A percentile compares a stretch with the other conserved stretches of the same genome.
phyloP scores from a whole-genome alignment of 2,113 vertebrate species.

The Stercorarius parasiticus region DNA sequence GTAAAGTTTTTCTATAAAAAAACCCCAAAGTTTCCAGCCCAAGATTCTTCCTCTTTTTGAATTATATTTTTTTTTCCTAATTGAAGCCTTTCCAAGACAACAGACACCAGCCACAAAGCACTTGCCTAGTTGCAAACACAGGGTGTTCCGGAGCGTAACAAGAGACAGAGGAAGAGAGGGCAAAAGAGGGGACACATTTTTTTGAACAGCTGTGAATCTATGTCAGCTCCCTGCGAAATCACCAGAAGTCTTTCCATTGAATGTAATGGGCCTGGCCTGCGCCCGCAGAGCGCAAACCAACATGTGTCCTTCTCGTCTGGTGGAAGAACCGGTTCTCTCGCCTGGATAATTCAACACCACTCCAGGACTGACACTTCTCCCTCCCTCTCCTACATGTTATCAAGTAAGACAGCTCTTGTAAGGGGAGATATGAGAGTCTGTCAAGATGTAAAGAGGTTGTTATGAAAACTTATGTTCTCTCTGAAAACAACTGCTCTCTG shows the following conservation, averaged over 20 bases:
- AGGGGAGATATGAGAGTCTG: neutral
- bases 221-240: neutral
- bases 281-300: neutral
- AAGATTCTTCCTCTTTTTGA: neutral
- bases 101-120: neutral
- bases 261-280: neutral
- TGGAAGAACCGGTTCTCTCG: neutral
- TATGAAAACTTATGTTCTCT: neutral
- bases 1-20: neutral
- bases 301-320: neutral
- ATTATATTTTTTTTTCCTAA: neutral
- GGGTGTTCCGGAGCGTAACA: neutral
- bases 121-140: neutral
- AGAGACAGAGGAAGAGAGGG: neutral
- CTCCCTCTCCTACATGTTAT: neutral
- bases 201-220: neutral
- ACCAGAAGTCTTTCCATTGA: neutral
- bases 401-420: neutral
- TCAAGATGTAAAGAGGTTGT: neutral
- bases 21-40: neutral
- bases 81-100: neutral
- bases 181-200: neutral
- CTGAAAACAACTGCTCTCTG: neutral
- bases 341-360: neutral
- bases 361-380: neutral